phyloP scores from a whole-genome alignment of 1,140 invertebrate genomes.

The Globodera rostochiensis region DNA sequence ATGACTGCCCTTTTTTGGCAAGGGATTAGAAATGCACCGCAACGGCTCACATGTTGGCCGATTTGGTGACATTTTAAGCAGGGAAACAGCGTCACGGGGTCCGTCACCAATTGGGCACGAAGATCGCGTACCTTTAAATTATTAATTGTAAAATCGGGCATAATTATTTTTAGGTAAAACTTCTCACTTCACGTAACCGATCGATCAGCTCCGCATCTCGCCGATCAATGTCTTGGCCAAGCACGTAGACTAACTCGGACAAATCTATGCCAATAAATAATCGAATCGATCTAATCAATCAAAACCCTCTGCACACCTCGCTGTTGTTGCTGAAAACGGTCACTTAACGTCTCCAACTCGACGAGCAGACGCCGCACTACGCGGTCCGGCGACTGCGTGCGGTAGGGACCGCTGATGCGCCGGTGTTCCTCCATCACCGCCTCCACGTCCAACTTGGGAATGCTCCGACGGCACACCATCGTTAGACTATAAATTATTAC shows the following conservation, averaged over 20 bases:
- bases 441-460: constrained; percentile 40
- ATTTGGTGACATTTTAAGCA: constrained; percentile 44
- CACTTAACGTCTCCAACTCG: constrained; percentile 66
- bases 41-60: constrained; percentile 48
- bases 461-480: constrained; percentile 47
- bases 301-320: neutral
- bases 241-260: constrained; percentile 63
- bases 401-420: constrained; percentile 15
- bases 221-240: constrained; percentile 70
- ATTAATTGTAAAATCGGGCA: neutral
- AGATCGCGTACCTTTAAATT: constrained; percentile 71
- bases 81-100: constrained; percentile 24
- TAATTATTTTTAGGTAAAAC: neutral
- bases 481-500: constrained; percentile 1
- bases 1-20: too few species aligned
- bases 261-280: neutral
- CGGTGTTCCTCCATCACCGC: constrained; percentile 43
- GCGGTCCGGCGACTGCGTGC: constrained; percentile 69
- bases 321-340: constrained; percentile 26
- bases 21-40: too few species aligned
- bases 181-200: constrained; percentile 71
- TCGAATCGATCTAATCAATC: neutral
- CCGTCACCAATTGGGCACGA: constrained; percentile 73
- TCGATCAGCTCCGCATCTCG: constrained; percentile 69
- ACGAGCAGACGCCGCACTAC: constrained; percentile 72